Base-by-base conservation (phyloP, 2,797 vertebrate genomes). In the Gymnocypris eckloni region DNA sequence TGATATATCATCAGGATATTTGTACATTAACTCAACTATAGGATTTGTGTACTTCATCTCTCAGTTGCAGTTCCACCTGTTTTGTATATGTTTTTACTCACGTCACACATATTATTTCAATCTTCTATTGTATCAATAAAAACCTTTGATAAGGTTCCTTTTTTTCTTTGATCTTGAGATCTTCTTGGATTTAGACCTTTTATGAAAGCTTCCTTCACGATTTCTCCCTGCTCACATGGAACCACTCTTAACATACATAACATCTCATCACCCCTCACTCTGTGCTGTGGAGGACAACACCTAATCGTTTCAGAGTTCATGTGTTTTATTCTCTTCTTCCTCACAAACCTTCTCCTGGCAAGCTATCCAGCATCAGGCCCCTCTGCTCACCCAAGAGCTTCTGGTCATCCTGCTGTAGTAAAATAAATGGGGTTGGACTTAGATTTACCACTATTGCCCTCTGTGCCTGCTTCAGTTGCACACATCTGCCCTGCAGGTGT, bases 401-500 rank as follows among this genome's bases (percentile, higher is more conserved):
- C 12, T 61, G 37, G 28, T 87, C 67, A 61, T 41, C 61, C 70
- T 54, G 81, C n/a, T 87, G 81, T 83, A 79, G 81, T 52, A 87
- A 90, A 88, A 88, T 85, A 90, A 90, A 87, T 70, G 18, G 41
- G 66, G 77, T 43, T 82, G 67, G 80, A 80, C 59, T 69, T 84
- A 41, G 54, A 64, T 88, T 80, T 59, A 61, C 43, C 22, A 61
- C 70, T 66, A n/a, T 83, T 81, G 84, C 28, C 71, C 73, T 86
- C 61, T 76, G 82, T 20, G 43, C 76, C 41, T 78, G 67, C 86
- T 86, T 90, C 64, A 39, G 69, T 86, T 20, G 79, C 67, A 52
- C 81, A 87, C 89, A 90, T 90, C 88, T 90, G 89, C 85, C 83
- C 83, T 20, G 67, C 89, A 90, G 88, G 85, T 90, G 89, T 90